These are phyloP conservation scores for Chaunax sp. DNA, from an alignment of 2,797 vertebrate species.

Conservation along the genomic window DNA sequence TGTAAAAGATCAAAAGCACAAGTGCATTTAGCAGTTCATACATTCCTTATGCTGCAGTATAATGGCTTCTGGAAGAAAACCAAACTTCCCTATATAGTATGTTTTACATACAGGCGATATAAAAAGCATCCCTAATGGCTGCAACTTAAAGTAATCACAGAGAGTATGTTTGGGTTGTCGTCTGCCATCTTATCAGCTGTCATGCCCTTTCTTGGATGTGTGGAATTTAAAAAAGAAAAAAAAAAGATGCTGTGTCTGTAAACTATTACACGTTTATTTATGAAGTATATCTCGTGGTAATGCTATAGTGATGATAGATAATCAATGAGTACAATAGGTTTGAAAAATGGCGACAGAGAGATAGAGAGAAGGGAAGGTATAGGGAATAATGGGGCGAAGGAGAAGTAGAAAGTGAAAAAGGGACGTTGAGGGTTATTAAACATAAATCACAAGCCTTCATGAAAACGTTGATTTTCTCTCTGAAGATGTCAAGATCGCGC, in stretches of 20 bases:
- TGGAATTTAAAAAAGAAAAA: constrained; percentile 3
- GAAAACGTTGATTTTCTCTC: constrained; percentile 63
- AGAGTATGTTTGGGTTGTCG: not conserved
- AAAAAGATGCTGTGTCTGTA: too few relatives aligned
- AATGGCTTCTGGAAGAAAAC: too few relatives aligned
- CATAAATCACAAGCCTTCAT: constrained; percentile 57
- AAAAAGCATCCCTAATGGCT: too few relatives aligned
- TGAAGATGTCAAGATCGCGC: constrained; percentile 29
- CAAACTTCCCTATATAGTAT: too few relatives aligned
- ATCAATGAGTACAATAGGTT: constrained; percentile 47
- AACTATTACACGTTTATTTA: constrained; percentile 28
- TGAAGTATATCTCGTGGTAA: constrained; percentile 30
- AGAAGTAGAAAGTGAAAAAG: constrained; percentile 27
- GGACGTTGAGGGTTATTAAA: constrained; percentile 43
- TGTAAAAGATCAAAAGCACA: too few relatives aligned
- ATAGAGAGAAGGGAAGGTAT: not conserved
- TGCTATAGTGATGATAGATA: constrained; percentile 47
- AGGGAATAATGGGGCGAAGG: constrained; percentile 6
- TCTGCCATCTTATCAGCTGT: not conserved
- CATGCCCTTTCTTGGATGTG: not conserved
- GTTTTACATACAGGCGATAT: too few relatives aligned
- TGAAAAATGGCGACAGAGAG: constrained; percentile 49
- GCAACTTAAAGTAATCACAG: not conserved
- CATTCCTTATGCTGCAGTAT: too few relatives aligned
- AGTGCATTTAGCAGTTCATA: too few relatives aligned